Evolutionary conservation across 1,140 invertebrate species (phyloP).

Genomic region (Brachionus rotundiformis): DNA sequence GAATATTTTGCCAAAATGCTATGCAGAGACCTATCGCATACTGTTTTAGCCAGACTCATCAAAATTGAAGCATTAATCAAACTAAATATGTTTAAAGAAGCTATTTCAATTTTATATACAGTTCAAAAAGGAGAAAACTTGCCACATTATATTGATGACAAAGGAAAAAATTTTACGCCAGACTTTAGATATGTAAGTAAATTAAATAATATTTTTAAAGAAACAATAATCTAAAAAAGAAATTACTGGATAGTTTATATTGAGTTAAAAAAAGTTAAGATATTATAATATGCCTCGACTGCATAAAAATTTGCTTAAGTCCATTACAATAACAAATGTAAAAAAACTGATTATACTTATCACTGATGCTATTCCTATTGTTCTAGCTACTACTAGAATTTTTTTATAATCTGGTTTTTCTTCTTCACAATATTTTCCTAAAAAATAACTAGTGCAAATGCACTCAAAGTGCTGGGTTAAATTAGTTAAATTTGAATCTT

Average conservation of each 20-base stretch:
- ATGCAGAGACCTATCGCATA: slow-evolving; percentile 60
- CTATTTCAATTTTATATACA: slow-evolving; percentile 57
- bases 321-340: slow-evolving; percentile 38
- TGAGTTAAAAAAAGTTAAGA: too few species aligned
- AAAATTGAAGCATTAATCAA: slow-evolving; percentile 59
- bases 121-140: slow-evolving; percentile 61
- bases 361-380: slow-evolving; percentile 38
- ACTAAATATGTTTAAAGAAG: slow-evolving; percentile 59
- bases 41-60: slow-evolving; percentile 58
- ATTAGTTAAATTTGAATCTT: not conserved
- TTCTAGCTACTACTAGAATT: not conserved
- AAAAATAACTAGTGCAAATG: slow-evolving; percentile 46
- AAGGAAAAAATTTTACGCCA: slow-evolving; percentile 54
- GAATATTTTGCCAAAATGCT: slow-evolving; percentile 61
- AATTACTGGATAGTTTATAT: too few species aligned
- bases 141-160: slow-evolving; percentile 60
- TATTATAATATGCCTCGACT: slow-evolving; percentile 57
- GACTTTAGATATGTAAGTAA: slow-evolving; percentile 56
- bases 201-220: slow-evolving; percentile 57
- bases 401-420: slow-evolving; percentile 17
- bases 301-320: slow-evolving; percentile 1
- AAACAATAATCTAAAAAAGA: too few species aligned
- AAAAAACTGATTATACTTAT: slow-evolving; percentile 2
- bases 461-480: not conserved
- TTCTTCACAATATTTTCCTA: slow-evolving; percentile 10